A percentile compares a stretch with the other conserved stretches of the same genome.
These are phyloP conservation scores for Cephalopholis sonnerati DNA, from an alignment of 2,113 vertebrate genomes.

Conservation along the genomic window DNA sequence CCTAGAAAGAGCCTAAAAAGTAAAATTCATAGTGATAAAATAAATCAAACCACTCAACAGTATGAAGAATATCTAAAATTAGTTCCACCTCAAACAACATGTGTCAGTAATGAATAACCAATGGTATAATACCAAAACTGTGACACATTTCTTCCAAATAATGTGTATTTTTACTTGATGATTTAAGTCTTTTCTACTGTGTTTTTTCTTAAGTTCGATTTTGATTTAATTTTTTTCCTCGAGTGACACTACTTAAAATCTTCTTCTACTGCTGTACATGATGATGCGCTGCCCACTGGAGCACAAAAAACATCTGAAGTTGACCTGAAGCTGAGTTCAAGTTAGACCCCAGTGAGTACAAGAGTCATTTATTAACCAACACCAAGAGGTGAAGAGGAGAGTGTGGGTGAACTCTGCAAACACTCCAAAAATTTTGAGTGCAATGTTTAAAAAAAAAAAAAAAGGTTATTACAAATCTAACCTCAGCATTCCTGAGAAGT, in stretches of 20 bases:
- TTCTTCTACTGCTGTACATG: background rate
- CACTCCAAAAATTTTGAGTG: background rate
- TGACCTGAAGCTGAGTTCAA: background rate
- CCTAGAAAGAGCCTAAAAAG: background rate
- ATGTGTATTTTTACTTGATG: background rate
- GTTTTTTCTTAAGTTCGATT: background rate
- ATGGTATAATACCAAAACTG: background rate
- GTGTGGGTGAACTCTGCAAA: background rate
- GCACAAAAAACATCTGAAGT: background rate
- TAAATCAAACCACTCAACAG: background rate
- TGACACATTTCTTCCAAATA: no score
- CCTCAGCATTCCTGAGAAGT: background rate
- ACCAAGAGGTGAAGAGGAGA: background rate
- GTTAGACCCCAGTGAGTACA: slow-evolving; percentile 1
- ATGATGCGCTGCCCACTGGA: background rate
- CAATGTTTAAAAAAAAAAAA: background rate
- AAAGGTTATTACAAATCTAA: background rate
- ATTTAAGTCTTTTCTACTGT: background rate
- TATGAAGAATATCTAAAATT: background rate
- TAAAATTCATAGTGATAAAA: background rate
- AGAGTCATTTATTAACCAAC: slow-evolving; percentile 28
- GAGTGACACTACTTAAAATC: background rate
- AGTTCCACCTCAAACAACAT: background rate
- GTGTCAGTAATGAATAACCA: background rate
- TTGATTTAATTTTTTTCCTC: background rate